phyloP scores from a whole-genome alignment of 2,888 invertebrate species.

The Epinotia ramella region DNA sequence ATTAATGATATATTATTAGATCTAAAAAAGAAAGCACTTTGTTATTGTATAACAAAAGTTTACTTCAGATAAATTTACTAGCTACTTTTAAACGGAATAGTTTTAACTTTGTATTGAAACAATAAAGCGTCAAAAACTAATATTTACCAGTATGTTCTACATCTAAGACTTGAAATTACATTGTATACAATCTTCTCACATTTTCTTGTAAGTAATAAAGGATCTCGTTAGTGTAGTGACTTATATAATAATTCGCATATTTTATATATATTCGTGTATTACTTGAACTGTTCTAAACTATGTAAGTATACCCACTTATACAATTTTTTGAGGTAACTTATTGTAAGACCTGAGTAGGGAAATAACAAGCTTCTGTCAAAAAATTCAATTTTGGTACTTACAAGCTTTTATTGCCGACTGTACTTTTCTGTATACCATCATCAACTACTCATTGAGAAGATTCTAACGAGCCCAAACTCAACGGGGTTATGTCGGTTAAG shows the following conservation, averaged over 20 bases:
- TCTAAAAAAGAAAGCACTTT: no score
- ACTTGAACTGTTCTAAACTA: not conserved
- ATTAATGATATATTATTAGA: no score
- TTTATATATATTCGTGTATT: not conserved
- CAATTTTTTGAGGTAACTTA: not conserved
- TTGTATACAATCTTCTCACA: not conserved
- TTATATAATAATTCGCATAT: not conserved
- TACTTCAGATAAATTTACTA: not conserved
- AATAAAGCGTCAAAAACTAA: not conserved
- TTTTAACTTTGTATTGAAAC: not conserved
- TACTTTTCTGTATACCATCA: no score
- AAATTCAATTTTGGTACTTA: no score
- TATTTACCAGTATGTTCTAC: not conserved
- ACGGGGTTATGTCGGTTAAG: no score
- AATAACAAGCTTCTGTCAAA: no score
- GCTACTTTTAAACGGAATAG: not conserved
- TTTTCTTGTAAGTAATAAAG: slow-evolving; percentile 4
- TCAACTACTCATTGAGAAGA: no score
- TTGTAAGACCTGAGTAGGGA: not conserved
- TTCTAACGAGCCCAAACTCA: no score
- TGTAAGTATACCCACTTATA: not conserved
- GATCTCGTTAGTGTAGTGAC: slow-evolving; percentile 23
- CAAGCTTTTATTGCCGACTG: no score
- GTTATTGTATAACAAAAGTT: no score
- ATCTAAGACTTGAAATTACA: not conserved